Evolutionary conservation across 2,888 invertebrate genomes (phyloP), one percentile per base, ranked within the genome.

Genomic region (Callyntrura guangdongensis): DNA sequence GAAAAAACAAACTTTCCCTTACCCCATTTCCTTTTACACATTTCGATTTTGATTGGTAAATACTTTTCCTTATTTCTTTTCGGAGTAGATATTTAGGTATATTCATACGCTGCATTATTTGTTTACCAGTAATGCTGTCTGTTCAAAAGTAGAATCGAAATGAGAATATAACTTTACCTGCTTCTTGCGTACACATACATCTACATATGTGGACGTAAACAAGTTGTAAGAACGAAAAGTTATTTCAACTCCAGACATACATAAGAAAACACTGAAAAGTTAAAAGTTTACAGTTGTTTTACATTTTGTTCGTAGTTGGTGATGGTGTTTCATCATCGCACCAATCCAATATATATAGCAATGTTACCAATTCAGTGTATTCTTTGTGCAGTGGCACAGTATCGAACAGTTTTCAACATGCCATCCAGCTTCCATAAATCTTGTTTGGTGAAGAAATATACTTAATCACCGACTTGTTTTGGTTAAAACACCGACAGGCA

Each of bases 1-100:
- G 25, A 56, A 79, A 53, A 36, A 45, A 36, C 0, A 56, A 59
- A 81, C 81, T 81, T 81, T 81, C 81, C 17, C 20, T 77, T 27
- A 9, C 2, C n/a, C 49, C 17, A 72, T 45, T 47, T 72, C 11
- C 14, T 45, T 27, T 45, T n/a, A 27, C 56, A 22, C 25, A 5
- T 11, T 20, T 11, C 27, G 14, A 79, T 79, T 45, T 79, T 36
- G 77, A 74, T 45, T 53, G 2, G 59, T 36, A 59, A 79, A n/a
- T 27, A 49, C 17, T 79, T 59, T 61, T 61, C 45, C 81, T 81
- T 45, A 45, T 12, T 36, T 36, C 36, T 6, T 36, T 64, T 17
- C 64, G 17, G n/a, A 9, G 64, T 4, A 53, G 12, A 14, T 53
- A 53, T 53, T 53, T 53, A n/a, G 14, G 14, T 2, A 53, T 53